Evolutionary conservation across 2,888 invertebrate species (phyloP).

Genomic region (Rugalucina vietnamica): DNA sequence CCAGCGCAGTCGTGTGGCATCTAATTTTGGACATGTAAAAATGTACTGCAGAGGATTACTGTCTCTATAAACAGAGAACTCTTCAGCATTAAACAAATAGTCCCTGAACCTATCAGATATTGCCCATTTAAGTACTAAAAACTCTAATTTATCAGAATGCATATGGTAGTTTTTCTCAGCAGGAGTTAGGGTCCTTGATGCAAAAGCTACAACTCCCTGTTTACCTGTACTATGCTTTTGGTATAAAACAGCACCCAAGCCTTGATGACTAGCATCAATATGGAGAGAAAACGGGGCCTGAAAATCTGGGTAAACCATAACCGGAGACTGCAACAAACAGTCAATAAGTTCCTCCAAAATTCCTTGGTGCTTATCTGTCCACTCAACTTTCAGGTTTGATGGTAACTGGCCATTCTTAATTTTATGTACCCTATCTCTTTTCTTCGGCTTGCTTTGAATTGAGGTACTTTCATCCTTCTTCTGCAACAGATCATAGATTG

Average conservation of each 20-base stretch:
- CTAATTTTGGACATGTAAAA: slow-evolving; percentile 34
- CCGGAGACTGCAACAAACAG: slow-evolving; percentile 6
- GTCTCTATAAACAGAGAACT: slow-evolving; percentile 45
- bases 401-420: slow-evolving; percentile 6
- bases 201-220: slow-evolving; percentile 58
- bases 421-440: not conserved
- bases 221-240: slow-evolving; percentile 36
- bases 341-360: slow-evolving; percentile 26
- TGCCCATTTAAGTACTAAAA: slow-evolving; percentile 49
- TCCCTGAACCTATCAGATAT: slow-evolving; percentile 49
- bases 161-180: slow-evolving; percentile 63
- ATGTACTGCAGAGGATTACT: slow-evolving; percentile 43
- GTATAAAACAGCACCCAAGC: slow-evolving; percentile 63
- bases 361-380: slow-evolving; percentile 19
- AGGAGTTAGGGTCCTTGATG: slow-evolving; percentile 57
- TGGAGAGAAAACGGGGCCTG: slow-evolving; percentile 36
- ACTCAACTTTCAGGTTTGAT: slow-evolving; percentile 12
- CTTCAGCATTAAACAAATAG: slow-evolving; percentile 46
- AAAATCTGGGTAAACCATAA: slow-evolving; percentile 48
- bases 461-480: not conserved
- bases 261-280: slow-evolving; percentile 27
- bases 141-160: slow-evolving; percentile 55
- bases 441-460: not conserved
- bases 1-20: slow-evolving; percentile 30
- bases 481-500: not conserved